Base-by-base conservation (phyloP, 2,888 invertebrate species). In the Linnaemya tessellans region DNA sequence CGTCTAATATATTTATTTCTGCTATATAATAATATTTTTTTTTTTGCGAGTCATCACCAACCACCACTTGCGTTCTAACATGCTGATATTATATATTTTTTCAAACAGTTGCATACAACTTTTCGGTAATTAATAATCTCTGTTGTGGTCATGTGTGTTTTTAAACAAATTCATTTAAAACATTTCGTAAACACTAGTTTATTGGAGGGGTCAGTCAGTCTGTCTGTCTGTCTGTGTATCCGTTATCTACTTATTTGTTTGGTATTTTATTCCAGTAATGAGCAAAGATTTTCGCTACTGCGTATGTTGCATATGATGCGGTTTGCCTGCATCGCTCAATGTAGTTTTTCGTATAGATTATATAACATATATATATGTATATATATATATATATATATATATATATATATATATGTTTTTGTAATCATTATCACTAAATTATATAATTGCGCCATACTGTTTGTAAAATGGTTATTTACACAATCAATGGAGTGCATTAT, bases 51-150 rank as follows among this genome's bases (percentile, higher is more conserved):
- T n/a, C 30, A 60, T 62, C 10, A 38, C 35, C 8, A 51, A 38
- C 35, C 8, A 51, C 15, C 18, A 67, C 2, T 43, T 18, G 46
- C 46, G 11, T 18, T 7, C 41, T 25, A 30, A 3, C 30, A 30
- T 30, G 30, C 5, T 30, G 30, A 30, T 30, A 30, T 30, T 30
- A 30, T 30, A 30, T 25, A 62, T 64, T 49, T 74, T 49, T 62
- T 22, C 22, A 62, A 54, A 54, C 41, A 30, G 22, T 25, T 30
- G 18, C 65, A 54, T 75, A 15, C 3, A 7, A 20, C 18, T 38
- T 65, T 65, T 46, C 9, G 51, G n/a, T 74, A 64, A 75, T 64
- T 64, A 75, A 75, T 75, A 75, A 75, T 64, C 64, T 64, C 41
- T 54, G 64, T 51, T 38, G 15, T 20, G 43, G 18, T 60, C 30